Evolutionary conservation across 2,797 vertebrate species (phyloP).

Genomic region (Microtus obscurus): DNA sequence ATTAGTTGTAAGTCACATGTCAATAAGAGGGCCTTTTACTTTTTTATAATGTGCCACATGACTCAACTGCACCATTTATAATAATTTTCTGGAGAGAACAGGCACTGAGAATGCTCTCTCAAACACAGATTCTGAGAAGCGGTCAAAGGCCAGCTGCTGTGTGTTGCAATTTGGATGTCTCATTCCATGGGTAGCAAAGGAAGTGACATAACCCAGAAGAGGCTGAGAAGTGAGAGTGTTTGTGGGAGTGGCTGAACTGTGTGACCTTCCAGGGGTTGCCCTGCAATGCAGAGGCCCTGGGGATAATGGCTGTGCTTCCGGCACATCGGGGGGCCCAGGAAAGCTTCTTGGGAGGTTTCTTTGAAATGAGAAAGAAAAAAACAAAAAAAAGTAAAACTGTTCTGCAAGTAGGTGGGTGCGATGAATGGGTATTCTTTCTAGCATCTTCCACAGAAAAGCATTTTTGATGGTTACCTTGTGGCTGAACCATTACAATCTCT

Average conservation of each 20-base stretch:
- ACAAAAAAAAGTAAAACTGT: background rate
- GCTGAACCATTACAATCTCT: background rate
- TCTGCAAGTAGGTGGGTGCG: constrained; percentile 14
- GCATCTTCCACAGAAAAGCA: constrained; percentile 30
- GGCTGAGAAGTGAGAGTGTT: constrained; percentile 73
- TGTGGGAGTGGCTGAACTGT: constrained; percentile 46
- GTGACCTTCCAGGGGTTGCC: constrained; percentile 55
- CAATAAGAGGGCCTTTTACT: constrained; percentile 62
- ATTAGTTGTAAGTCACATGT: constrained; percentile 61
- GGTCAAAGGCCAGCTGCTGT: constrained; percentile 53
- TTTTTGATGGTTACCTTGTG: constrained; percentile 44
- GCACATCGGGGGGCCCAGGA: background rate
- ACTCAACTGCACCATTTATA: constrained; percentile 52
- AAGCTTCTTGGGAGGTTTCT: constrained; percentile 73
- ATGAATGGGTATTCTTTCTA: constrained; percentile 54
- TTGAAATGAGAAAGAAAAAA: no score
- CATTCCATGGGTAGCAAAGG: constrained; percentile 43
- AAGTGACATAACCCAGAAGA: constrained; percentile 72
- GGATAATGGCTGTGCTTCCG: constrained; percentile 49
- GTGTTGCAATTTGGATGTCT: constrained; percentile 71
- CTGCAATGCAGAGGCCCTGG: constrained; percentile 20
- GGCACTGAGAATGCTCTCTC: constrained; percentile 43
- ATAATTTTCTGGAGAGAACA: constrained; percentile 62
- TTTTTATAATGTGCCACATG: constrained; percentile 42
- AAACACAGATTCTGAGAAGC: constrained; percentile 55